A percentile compares a stretch with the other conserved stretches of the same genome.
phyloP scores from a whole-genome alignment of 2,888 invertebrate genomes.

The Xestia rhomboidea region DNA sequence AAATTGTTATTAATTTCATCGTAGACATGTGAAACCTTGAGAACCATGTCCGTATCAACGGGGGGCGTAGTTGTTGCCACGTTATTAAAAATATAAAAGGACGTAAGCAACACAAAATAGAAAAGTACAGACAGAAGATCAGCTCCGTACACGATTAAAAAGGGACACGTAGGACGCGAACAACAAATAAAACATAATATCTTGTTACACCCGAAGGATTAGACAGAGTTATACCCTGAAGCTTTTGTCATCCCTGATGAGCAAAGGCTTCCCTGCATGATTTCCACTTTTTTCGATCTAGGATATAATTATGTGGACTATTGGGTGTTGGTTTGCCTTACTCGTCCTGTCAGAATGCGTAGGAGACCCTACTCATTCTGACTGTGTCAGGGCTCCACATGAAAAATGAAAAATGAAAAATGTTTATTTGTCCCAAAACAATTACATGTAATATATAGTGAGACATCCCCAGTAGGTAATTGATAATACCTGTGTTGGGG shows the following conservation, averaged over 20 bases:
- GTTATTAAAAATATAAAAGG: conserved; percentile 54
- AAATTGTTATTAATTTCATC: conserved; percentile 8
- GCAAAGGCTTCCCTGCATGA: no score
- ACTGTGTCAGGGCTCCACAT: no score
- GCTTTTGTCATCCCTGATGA: no score
- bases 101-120: not conserved
- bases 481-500: no score
- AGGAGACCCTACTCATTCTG: no score
- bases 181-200: not conserved
- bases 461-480: no score
- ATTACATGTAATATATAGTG: no score
- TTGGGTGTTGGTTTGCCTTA: not conserved
- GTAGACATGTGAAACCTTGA: conserved; percentile 42
- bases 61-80: conserved; percentile 34
- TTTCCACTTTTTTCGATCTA: not conserved
- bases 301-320: no score
- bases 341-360: not conserved
- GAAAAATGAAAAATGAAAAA: no score
- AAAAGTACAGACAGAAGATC: conserved; percentile 6
- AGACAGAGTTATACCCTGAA: not conserved
- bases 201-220: not conserved
- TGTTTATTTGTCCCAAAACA: no score
- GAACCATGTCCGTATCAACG: conserved; percentile 36
- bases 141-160: no score
- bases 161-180: not conserved